phyloP scores from a whole-genome alignment of 1,140 invertebrate species.

The Thrips palmi region DNA sequence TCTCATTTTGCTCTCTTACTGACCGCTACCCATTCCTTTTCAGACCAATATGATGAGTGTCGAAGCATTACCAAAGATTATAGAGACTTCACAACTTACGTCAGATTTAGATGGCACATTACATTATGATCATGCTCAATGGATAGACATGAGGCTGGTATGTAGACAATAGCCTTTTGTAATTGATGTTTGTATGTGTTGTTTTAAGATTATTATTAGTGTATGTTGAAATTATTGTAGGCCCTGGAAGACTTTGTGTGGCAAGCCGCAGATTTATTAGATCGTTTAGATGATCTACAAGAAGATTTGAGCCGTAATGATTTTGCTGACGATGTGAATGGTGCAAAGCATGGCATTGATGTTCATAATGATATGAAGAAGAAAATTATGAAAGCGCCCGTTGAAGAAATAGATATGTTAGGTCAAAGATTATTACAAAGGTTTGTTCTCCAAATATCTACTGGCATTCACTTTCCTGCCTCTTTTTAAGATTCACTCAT shows the following conservation, averaged over 20 bases:
- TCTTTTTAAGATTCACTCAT: conserved; percentile 1
- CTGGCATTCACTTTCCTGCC: background rate
- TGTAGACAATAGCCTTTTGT: conserved; percentile 14
- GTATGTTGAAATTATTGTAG: conserved; percentile 17
- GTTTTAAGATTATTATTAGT: background rate
- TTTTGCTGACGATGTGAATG: conserved; percentile 78
- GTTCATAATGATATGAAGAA: conserved; percentile 88
- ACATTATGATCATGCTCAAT: conserved; percentile 87
- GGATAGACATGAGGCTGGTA: conserved; percentile 82
- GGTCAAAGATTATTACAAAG: conserved; percentile 46
- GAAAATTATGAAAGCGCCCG: conserved; percentile 78
- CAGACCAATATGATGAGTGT: conserved; percentile 91
- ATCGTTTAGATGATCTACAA: conserved; percentile 76
- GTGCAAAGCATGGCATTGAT: conserved; percentile 78
- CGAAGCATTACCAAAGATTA: conserved; percentile 78
- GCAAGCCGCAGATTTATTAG: conserved; percentile 81
- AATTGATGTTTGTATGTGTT: conserved; percentile 7
- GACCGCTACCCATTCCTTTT: conserved; percentile 32
- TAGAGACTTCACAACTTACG: conserved; percentile 82
- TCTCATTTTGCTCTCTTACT: conserved; percentile 9
- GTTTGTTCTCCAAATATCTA: conserved; percentile 20
- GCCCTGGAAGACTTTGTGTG: conserved; percentile 89
- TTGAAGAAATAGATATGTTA: conserved; percentile 74
- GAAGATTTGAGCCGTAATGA: conserved; percentile 80
- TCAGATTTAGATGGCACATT: conserved; percentile 84